These are phyloP conservation scores for Bettongia penicillata DNA, from an alignment of 2,113 vertebrate genomes.

Conservation along the genomic window DNA sequence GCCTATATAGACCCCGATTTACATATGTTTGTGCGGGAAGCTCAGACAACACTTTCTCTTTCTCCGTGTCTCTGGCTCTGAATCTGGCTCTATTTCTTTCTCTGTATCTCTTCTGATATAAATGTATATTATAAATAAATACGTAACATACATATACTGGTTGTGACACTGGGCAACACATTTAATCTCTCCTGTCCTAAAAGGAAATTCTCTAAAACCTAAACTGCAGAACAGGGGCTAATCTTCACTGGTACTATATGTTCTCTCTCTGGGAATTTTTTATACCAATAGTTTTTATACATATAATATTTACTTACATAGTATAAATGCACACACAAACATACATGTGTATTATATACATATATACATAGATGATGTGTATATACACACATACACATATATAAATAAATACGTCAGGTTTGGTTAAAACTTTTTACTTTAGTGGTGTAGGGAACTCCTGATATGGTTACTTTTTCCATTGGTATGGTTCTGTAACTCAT, in stretches of 20 bases:
- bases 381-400: background rate
- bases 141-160: background rate
- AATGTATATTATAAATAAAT: no score
- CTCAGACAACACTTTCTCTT: background rate
- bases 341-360: background rate
- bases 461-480: background rate
- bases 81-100: background rate
- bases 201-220: background rate
- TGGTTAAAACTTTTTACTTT: background rate
- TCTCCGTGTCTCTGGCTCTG: background rate
- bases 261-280: background rate
- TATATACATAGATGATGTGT: background rate
- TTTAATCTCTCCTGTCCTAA: background rate
- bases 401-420: background rate
- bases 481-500: background rate
- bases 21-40: background rate
- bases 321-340: background rate
- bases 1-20: background rate
- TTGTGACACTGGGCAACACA: background rate
- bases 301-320: background rate
- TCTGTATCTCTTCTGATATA: background rate
- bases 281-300: background rate
- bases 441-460: background rate
- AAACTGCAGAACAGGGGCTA: background rate
- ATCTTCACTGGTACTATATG: background rate